Base-by-base conservation (phyloP, 2,113 vertebrate genomes). In the Lonchura striata region DNA sequence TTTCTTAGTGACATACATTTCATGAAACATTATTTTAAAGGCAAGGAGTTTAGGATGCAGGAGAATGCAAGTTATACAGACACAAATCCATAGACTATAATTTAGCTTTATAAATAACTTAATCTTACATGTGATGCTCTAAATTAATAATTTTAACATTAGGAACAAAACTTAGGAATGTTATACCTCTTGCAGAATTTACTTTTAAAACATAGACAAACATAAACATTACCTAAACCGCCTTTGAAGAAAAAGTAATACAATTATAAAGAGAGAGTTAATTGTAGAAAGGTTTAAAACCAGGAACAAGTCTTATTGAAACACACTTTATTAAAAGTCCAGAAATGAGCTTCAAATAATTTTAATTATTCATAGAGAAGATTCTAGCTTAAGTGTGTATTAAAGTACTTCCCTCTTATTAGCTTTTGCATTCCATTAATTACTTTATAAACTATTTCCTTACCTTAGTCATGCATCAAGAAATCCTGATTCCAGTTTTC, bases 371-470 rank as follows among this genome's bases (percentile, higher is more conserved):
- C 69, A 94, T 95, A 87, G 68, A 90, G 92, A 97, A 97, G 90
- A 96, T 96, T 96, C 95, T 95, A 95, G 95, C 90, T 97, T 94
- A 90, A 96, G 95, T 94, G 92, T 96, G 87, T 96, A 97, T 97
- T 98, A 97, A 98, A 97, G 92, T 96, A 54, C 61, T 95, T 92
- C 90, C 68, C 35, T 47, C 82, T 96, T 92, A 97, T 97, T 95
- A 96, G 88, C 82, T 97, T 97, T 96, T 96, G 94, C 70, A 86
- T 92, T 90, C n/a, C 15, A 80, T 96, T 98, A 97, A 97, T 98
- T 98, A 97, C 95, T 97, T 98, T 98, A 94, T 97, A 98, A 97
- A 98, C 96, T 97, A 72, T 83, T 95, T 95, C 90, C 54, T 94
- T 50, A 44, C 82, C 66, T 78, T 35, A 85, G 14, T 17, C 33